phyloP scores from a whole-genome alignment of 2,113 vertebrate species.

The Channa argus region DNA sequence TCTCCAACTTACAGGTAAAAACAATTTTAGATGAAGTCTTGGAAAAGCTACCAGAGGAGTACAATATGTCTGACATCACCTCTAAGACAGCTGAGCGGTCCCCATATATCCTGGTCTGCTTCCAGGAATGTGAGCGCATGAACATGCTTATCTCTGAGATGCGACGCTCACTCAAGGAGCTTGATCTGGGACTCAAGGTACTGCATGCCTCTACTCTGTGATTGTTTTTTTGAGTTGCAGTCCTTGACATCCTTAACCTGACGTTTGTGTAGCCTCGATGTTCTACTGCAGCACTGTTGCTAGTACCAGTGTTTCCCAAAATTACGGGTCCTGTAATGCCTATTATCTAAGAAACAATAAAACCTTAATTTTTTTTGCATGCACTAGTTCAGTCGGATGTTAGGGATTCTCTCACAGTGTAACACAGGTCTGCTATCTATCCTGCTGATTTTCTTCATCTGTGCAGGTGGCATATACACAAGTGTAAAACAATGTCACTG shows the following conservation, averaged over 20 bases:
- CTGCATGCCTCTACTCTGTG: neutral
- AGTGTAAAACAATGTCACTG: too few relatives aligned
- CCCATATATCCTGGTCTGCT: conserved; percentile 84
- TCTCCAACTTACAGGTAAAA: conserved; percentile 77
- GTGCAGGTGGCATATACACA: too few relatives aligned
- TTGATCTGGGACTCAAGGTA: conserved; percentile 85
- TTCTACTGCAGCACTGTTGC: too few relatives aligned
- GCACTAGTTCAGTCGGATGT: too few relatives aligned
- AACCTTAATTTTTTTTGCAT: neutral
- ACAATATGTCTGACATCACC: conserved; percentile 85
- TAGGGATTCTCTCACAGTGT: too few relatives aligned
- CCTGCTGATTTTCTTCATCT: too few relatives aligned
- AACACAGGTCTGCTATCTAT: too few relatives aligned
- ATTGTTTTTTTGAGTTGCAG: neutral
- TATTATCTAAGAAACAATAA: neutral
- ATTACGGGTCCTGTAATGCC: neutral
- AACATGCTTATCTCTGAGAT: conserved; percentile 80
- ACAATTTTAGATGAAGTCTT: conserved; percentile 79
- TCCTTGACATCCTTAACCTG: neutral
- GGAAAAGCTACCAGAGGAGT: conserved; percentile 83
- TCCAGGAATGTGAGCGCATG: conserved; percentile 87
- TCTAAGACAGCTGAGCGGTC: conserved; percentile 82
- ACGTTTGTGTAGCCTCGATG: too few relatives aligned
- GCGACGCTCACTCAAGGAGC: conserved; percentile 82
- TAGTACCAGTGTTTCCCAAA: too few relatives aligned